Base-by-base conservation (phyloP, 2,888 invertebrate species). In the Aproaerema taeniolella region DNA sequence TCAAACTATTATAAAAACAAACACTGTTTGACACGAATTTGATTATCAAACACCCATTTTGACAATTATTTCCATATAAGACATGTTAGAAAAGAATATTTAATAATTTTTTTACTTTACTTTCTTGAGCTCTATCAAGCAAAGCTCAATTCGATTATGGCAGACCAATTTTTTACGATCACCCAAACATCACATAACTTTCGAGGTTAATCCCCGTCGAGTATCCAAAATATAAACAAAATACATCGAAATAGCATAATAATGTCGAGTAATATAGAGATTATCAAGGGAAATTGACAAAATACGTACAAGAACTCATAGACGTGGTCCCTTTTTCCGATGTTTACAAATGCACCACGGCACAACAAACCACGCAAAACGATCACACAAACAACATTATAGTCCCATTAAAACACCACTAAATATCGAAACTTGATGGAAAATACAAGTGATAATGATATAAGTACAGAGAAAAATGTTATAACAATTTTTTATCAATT, bases 221-320 rank as follows among this genome's bases (percentile, higher is more conserved):
- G 42, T 47, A 37, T 43, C 20, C 48, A 45, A 55, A 58, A 55
- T 53, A 58, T 45, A 38, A 55, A 42, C 46, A 53, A 61, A 56
- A 54, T 54, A 60, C 38, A 56, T 25, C 30, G 37, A 53, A 55
- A 53, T 49, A 49, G 42, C 42, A 53, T 42, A 46, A 43, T 49
- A 50, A 54, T 56, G 50, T 45, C 47, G 53, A 49, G 45, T 53
- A 66, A 66, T 67, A 56, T 61, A 54, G 46, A 56, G 56, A 52
- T 49, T 60, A 61, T 56, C 54, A 64, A 51, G 54, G 58, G 55
- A 66, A 76, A 75, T 67, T 69, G 66, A 67, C 67, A 71, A 65
- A 73, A 85, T 80, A 85, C 85, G 69, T 75, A 86, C 86, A 74
- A 78, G 75, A 82, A 83, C 68, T 81, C 86, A 86, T 86, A 86